phyloP scores from a whole-genome alignment of 2,888 invertebrate species.

The Serripes groenlandicus region DNA sequence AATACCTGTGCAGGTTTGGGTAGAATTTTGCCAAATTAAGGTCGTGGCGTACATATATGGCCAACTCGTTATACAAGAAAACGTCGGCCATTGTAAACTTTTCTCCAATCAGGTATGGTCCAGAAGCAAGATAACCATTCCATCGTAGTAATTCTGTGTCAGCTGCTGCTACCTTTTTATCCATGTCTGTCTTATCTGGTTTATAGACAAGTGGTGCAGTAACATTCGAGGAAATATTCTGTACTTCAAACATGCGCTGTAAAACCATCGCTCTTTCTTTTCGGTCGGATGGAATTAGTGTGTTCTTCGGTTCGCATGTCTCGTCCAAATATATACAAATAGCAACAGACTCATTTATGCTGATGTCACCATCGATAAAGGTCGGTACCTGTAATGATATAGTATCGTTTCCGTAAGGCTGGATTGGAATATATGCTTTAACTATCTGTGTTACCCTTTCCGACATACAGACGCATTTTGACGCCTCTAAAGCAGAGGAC shows the following conservation, averaged over 20 bases:
- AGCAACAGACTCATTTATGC: slow-evolving; percentile 80
- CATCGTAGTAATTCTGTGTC: slow-evolving; percentile 32
- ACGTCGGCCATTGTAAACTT: slow-evolving; percentile 57
- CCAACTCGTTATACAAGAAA: slow-evolving; percentile 33
- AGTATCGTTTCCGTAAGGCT: too few relatives aligned
- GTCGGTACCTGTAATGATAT: slow-evolving; percentile 75
- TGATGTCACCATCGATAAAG: slow-evolving; percentile 74
- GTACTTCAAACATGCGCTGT: slow-evolving; percentile 71
- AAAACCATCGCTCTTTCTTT: slow-evolving; percentile 62
- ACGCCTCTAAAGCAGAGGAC: background rate
- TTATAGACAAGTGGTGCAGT: slow-evolving; percentile 20
- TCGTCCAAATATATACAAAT: slow-evolving; percentile 76
- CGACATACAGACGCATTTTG: background rate
- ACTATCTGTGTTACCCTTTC: background rate
- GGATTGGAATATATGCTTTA: too few relatives aligned
- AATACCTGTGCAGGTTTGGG: slow-evolving; percentile 69
- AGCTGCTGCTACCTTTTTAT: slow-evolving; percentile 18
- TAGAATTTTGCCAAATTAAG: slow-evolving; percentile 56
- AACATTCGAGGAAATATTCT: slow-evolving; percentile 28
- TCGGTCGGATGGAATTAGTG: slow-evolving; percentile 66
- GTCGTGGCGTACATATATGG: slow-evolving; percentile 58
- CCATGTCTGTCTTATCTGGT: slow-evolving; percentile 14
- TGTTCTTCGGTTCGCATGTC: slow-evolving; percentile 53
- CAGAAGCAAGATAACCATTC: slow-evolving; percentile 24
- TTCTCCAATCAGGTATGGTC: slow-evolving; percentile 33